Conservation (phyloP, 2,113 vertebrate genomes). For the Mungos mungo region DNA sequence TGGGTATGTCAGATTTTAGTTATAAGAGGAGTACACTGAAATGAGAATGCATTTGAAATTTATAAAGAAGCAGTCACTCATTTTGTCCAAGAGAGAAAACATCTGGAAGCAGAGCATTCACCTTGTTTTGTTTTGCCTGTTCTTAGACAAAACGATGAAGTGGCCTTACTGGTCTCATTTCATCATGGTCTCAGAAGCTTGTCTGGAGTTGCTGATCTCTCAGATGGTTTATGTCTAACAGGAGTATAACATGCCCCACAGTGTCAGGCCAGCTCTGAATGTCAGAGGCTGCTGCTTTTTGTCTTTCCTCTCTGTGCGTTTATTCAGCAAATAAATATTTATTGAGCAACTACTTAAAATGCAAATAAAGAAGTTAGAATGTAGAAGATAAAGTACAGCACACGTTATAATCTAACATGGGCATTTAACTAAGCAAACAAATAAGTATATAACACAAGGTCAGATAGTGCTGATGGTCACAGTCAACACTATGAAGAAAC, state of each 20-base stretch:
- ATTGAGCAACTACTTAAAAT: constrained; percentile 3
- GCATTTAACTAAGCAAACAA: neutral
- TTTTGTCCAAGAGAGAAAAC: neutral
- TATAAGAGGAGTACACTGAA: neutral
- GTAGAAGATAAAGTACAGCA: neutral
- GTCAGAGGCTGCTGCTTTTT: neutral
- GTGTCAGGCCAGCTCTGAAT: neutral
- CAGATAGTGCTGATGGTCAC: neutral
- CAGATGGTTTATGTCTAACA: neutral
- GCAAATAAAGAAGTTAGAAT: neutral
- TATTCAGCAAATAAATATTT: neutral
- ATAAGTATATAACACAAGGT: neutral
- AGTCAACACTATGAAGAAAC: neutral
- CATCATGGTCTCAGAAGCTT: neutral
- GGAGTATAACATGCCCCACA: neutral
- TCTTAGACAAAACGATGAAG: neutral
- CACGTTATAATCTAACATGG: neutral
- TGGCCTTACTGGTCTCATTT: neutral
- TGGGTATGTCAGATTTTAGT: neutral
- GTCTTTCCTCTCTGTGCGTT: neutral
- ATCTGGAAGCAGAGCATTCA: neutral
- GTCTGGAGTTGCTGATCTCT: neutral
- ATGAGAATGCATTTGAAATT: neutral
- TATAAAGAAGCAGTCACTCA: neutral
- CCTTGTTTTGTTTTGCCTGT: neutral